These are phyloP conservation scores for Scatophagus argus DNA, from an alignment of 2,113 vertebrate species.

Conservation along the genomic window DNA sequence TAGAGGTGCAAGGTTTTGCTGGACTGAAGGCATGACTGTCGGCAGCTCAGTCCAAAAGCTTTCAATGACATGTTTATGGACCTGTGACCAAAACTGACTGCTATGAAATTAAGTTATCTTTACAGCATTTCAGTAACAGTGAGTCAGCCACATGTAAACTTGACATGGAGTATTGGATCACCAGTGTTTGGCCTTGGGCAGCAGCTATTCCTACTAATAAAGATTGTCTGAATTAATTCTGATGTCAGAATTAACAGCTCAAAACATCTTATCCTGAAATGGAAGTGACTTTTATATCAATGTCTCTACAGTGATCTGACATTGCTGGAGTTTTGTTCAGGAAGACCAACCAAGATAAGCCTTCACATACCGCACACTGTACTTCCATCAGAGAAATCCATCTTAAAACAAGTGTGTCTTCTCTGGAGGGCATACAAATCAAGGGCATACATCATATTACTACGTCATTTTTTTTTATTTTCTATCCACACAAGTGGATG, in stretches of 20 bases:
- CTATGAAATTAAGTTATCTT: neutral
- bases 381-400: neutral
- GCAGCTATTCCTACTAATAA: constrained; percentile 12
- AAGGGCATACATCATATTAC: neutral
- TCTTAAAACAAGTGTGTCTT: constrained; percentile 2
- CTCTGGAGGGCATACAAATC: constrained; percentile 8
- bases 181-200: constrained; percentile 27
- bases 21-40: neutral
- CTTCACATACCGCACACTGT: neutral
- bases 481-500: constrained; percentile 9
- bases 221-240: neutral
- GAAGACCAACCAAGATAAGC: neutral
- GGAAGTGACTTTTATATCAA: constrained; percentile 1
- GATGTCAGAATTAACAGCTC: constrained; percentile 10
- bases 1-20: constrained; percentile 7
- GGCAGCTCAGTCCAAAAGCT: neutral
- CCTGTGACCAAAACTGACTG: neutral
- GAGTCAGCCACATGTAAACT: constrained; percentile 12
- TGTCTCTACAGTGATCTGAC: neutral
- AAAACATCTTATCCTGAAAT: neutral
- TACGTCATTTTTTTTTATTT: neutral
- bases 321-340: neutral
- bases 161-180: neutral
- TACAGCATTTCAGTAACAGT: neutral
- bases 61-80: neutral